A percentile compares a stretch with the other conserved stretches of the same genome.
These are phyloP conservation scores for Metalampra italica DNA, from an alignment of 2,888 invertebrate genomes.

Conservation along the genomic window DNA sequence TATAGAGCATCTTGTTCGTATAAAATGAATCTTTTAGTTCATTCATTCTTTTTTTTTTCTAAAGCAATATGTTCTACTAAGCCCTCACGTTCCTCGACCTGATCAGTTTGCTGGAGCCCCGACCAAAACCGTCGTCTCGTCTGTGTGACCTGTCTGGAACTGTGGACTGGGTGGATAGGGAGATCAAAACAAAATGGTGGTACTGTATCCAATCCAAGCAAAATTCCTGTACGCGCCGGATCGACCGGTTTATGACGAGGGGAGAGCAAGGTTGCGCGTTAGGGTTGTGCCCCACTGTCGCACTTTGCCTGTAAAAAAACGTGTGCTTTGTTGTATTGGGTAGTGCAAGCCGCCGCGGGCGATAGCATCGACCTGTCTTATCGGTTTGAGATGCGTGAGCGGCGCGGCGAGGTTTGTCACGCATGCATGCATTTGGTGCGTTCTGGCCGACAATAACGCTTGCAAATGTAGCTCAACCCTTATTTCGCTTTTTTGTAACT, in stretches of 20 bases:
- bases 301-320: too few species aligned
- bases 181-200: conserved; percentile 31
- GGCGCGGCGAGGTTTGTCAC: too few species aligned
- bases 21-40: background rate
- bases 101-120: conserved; percentile 29
- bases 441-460: too few species aligned
- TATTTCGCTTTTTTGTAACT: too few species aligned
- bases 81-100: conserved; percentile 10
- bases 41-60: too few species aligned
- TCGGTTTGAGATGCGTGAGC: too few species aligned
- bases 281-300: too few species aligned
- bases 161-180: conserved; percentile 20
- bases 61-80: background rate
- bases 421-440: too few species aligned
- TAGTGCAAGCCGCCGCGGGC: too few species aligned
- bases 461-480: too few species aligned
- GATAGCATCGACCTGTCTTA: too few species aligned
- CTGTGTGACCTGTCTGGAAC: conserved; percentile 8
- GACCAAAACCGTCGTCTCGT: conserved; percentile 27
- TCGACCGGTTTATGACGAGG: conserved; percentile 63
- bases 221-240: conserved; percentile 45
- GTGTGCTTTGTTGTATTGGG: too few species aligned
- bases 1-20: background rate
- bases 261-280: conserved; percentile 67
- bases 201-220: conserved; percentile 42